Evolutionary conservation across 92 coral and sea anemone genomes (phyloP).

Genomic region (Scolanthus callimorphus): DNA sequence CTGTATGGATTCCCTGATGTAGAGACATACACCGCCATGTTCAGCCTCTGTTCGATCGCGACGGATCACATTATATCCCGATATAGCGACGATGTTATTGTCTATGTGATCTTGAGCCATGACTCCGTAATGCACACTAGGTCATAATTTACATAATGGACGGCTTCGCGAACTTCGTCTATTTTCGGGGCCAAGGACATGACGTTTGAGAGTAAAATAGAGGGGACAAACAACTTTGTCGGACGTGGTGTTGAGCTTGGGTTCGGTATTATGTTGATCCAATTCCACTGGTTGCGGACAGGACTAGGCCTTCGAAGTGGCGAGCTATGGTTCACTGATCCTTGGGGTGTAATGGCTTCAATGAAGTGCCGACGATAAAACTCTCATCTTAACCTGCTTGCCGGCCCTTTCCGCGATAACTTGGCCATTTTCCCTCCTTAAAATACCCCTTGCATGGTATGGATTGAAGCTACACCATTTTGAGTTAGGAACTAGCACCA

Average conservation of each 20-base stretch:
- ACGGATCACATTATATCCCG: constrained; percentile 55
- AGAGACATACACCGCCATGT: constrained; percentile 62
- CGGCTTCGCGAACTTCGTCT: constrained; percentile 49
- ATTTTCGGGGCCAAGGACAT: constrained; percentile 62
- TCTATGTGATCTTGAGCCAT: constrained; percentile 60
- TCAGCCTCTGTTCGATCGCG: constrained; percentile 30
- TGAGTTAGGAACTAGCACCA: neutral
- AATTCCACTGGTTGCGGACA: neutral
- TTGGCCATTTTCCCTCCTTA: constrained; percentile 12
- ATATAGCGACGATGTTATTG: constrained; percentile 38
- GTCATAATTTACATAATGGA: constrained; percentile 47
- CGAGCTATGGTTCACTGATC: constrained; percentile 4
- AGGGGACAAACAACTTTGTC: constrained; percentile 40
- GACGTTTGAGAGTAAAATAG: constrained; percentile 41
- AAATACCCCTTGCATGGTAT: neutral
- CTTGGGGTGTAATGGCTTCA: constrained; percentile 17
- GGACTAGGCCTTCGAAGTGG: neutral
- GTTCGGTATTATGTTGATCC: neutral
- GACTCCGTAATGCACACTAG: constrained; percentile 48
- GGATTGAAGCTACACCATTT: constrained; percentile 1
- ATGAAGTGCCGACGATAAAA: constrained; percentile 14
- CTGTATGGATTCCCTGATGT: constrained; percentile 6
- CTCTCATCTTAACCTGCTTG: constrained; percentile 36
- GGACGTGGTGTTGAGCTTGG: constrained; percentile 15
- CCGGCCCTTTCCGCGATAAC: constrained; percentile 58